Evolutionary conservation across 2,113 vertebrate genomes (phyloP).

Genomic region (Platycercus adscitus): DNA sequence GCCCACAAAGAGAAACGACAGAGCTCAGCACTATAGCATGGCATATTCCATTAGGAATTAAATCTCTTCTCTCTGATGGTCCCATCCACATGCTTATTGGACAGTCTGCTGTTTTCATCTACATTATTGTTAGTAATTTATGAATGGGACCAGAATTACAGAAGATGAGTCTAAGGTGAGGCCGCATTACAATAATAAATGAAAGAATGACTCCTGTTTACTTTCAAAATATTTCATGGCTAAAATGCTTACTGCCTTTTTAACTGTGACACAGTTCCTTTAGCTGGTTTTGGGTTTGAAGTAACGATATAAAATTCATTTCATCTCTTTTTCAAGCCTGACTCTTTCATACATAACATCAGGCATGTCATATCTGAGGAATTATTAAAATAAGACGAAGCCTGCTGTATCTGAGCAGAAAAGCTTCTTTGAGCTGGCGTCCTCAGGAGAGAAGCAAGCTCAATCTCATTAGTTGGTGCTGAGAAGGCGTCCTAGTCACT

Average conservation of each 20-base stretch:
- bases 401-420: constrained; percentile 81
- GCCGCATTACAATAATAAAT: constrained; percentile 76
- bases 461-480: constrained; percentile 97
- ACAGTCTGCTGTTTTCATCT: constrained; percentile 69
- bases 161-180: constrained; percentile 69
- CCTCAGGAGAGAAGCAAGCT: constrained; percentile 87
- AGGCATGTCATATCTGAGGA: constrained; percentile 88
- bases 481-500: constrained; percentile 94
- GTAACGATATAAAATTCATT: constrained; percentile 92
- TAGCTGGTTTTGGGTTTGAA: constrained; percentile 83
- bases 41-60: constrained; percentile 65
- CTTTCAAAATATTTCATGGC: constrained; percentile 68
- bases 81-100: constrained; percentile 70
- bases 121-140: constrained; percentile 77
- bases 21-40: constrained; percentile 12
- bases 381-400: constrained; percentile 87
- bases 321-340: constrained; percentile 83
- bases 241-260: constrained; percentile 80
- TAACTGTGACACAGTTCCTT: constrained; percentile 84
- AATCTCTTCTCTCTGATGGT: constrained; percentile 63
- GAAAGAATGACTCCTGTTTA: constrained; percentile 76
- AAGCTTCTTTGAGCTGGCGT: constrained; percentile 82
- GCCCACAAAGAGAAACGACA: constrained; percentile 51
- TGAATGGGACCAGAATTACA: constrained; percentile 70
- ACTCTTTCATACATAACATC: constrained; percentile 87